Conservation (phyloP, 2,888 invertebrate genomes). For the Apomyelois bistriatella region DNA sequence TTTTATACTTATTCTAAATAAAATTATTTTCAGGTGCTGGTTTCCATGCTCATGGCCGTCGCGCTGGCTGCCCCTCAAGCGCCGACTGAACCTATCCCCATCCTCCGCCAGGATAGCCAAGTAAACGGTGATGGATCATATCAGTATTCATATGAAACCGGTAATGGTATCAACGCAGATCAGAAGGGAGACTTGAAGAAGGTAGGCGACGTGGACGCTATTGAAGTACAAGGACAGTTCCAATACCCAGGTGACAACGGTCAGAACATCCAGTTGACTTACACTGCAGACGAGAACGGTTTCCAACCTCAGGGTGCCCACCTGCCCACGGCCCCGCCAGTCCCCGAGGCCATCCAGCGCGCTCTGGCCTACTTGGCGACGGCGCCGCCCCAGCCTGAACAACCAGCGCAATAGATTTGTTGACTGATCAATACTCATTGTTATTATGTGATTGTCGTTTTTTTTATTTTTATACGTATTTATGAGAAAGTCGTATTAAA, state of each 20-base stretch:
- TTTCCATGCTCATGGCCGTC: slow-evolving; percentile 54
- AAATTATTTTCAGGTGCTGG: slow-evolving; percentile 52
- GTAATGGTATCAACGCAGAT: slow-evolving; percentile 82
- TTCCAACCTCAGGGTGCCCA: slow-evolving; percentile 83
- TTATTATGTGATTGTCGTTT: slow-evolving; percentile 34
- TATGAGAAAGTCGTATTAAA: slow-evolving; percentile 2
- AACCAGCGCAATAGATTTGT: slow-evolving; percentile 37
- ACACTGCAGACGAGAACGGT: slow-evolving; percentile 86
- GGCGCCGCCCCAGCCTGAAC: slow-evolving; percentile 65
- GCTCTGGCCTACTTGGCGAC: slow-evolving; percentile 84
- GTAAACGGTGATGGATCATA: slow-evolving; percentile 82
- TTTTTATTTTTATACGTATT: slow-evolving; percentile 46
- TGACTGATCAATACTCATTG: slow-evolving; percentile 41
- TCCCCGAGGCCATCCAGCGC: slow-evolving; percentile 84
- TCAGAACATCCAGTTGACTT: slow-evolving; percentile 80
- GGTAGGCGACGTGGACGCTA: slow-evolving; percentile 74
- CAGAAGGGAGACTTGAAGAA: slow-evolving; percentile 81
- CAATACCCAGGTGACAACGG: slow-evolving; percentile 84
- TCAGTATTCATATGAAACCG: slow-evolving; percentile 82
- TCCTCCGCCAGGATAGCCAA: slow-evolving; percentile 79
- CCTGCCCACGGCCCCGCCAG: slow-evolving; percentile 84
- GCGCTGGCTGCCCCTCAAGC: slow-evolving; percentile 62
- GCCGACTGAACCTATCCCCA: slow-evolving; percentile 66
- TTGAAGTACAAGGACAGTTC: slow-evolving; percentile 83
- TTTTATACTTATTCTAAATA: slow-evolving; percentile 9